Percentiles rank a stretch among this genome's conserved stretches.
Conservation (phyloP, 2,888 invertebrate genomes). For the Zhuqinia jingwanae region DNA sequence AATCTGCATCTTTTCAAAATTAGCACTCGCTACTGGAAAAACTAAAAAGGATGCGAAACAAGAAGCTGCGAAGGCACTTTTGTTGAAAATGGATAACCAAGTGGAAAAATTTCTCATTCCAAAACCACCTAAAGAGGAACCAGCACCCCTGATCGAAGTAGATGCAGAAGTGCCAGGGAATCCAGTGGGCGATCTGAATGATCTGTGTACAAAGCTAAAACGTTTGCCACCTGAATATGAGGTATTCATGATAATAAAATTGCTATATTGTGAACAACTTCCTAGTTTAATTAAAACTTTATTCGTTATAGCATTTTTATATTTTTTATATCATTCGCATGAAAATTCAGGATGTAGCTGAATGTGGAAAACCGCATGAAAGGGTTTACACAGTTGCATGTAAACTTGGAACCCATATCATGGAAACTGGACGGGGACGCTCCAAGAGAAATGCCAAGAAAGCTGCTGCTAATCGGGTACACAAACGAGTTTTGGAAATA, state of each 20-base stretch:
- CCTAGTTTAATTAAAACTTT: no score
- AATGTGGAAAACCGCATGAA: constrained; percentile 76
- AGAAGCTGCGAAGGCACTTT: constrained; percentile 75
- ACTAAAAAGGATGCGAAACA: constrained; percentile 78
- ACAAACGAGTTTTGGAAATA: constrained; percentile 71
- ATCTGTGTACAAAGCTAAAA: constrained; percentile 75
- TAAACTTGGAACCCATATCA: constrained; percentile 71
- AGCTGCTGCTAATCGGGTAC: constrained; percentile 76
- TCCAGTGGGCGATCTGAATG: constrained; percentile 78
- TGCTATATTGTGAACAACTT: no score
- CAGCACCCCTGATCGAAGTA: constrained; percentile 55
- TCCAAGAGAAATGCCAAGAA: constrained; percentile 78
- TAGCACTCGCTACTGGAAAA: constrained; percentile 72
- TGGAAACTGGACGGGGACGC: constrained; percentile 75
- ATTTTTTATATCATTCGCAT: no score
- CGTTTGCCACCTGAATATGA: constrained; percentile 76
- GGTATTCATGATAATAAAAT: no score
- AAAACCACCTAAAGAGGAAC: constrained; percentile 61
- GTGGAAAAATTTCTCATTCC: constrained; percentile 72
- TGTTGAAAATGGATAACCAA: constrained; percentile 72
- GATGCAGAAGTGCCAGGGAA: constrained; percentile 77
- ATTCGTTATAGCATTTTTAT: no score
- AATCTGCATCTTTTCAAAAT: background rate
- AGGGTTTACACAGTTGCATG: constrained; percentile 75
- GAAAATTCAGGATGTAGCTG: constrained; percentile 71